Conservation (phyloP, 2,888 invertebrate genomes). For the Notocelia uddmanniana region DNA sequence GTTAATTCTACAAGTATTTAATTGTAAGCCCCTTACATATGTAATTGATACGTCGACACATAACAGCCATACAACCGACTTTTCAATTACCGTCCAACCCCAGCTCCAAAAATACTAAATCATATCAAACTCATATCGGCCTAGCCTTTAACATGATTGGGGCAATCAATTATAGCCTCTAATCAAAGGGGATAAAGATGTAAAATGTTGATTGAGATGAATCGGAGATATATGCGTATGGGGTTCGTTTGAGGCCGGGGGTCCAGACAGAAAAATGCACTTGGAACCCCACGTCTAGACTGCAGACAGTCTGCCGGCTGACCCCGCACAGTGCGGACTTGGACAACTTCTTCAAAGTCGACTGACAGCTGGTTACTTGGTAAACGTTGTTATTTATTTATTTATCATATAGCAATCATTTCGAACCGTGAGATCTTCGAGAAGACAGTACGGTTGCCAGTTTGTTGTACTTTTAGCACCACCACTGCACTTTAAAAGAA, state of each 20-base stretch:
- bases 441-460: too few species aligned
- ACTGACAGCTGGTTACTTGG: not conserved
- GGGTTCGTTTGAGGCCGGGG: constrained; percentile 70
- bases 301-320: constrained; percentile 67
- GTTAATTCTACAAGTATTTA: constrained; percentile 6
- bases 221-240: constrained; percentile 66
- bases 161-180: constrained; percentile 42
- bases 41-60: constrained; percentile 7
- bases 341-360: constrained; percentile 59
- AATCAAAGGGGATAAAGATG: constrained; percentile 38
- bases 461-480: too few species aligned
- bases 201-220: constrained; percentile 42
- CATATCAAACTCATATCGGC: constrained; percentile 36
- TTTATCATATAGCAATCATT: too few species aligned
- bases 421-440: too few species aligned
- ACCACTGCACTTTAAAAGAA: too few species aligned
- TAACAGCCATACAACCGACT: constrained; percentile 30
- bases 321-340: constrained; percentile 61
- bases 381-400: too few species aligned
- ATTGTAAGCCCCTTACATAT: constrained; percentile 11
- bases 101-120: constrained; percentile 42
- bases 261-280: constrained; percentile 84
- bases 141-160: constrained; percentile 25
- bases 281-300: constrained; percentile 84
- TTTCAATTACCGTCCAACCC: constrained; percentile 36